Percentiles rank a stretch among this genome's conserved stretches.
These are phyloP conservation scores for Columba guinea DNA, from an alignment of 2,797 vertebrate species.

Conservation along the genomic window DNA sequence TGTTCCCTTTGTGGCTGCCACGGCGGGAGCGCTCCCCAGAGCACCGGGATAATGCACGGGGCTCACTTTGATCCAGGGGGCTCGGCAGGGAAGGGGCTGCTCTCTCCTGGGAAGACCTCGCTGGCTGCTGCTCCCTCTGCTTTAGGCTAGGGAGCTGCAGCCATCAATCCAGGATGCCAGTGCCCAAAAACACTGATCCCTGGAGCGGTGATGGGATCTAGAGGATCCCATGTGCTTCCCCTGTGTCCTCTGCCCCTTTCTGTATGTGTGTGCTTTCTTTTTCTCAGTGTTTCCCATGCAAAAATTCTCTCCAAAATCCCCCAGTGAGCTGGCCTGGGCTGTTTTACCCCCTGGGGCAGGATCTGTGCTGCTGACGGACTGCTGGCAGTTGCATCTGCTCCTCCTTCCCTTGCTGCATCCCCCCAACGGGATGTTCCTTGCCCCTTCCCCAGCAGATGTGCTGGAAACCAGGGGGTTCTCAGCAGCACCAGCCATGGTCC, in stretches of 20 bases:
- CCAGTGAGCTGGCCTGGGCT: neutral
- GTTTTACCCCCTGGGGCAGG: neutral
- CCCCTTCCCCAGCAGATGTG: neutral
- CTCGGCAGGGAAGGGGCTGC: neutral
- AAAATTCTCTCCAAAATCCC: neutral
- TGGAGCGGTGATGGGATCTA: neutral
- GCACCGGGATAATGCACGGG: neutral
- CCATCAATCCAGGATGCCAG: rapidly evolving
- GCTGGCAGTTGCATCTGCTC: neutral
- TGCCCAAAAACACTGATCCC: neutral
- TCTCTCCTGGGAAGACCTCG: neutral
- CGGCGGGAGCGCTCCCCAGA: slow-evolving; percentile 10
- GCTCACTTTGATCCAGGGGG: slow-evolving; percentile 21
- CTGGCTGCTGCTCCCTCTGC: neutral
- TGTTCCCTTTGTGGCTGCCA: slow-evolving; percentile 52
- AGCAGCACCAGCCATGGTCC: rapidly evolving
- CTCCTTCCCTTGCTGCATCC: neutral
- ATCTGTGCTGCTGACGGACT: neutral
- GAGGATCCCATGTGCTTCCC: neutral
- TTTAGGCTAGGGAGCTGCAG: neutral
- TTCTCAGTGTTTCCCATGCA: neutral
- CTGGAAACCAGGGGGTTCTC: neutral
- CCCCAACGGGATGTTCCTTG: rapidly evolving
- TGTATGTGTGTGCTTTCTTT: neutral
- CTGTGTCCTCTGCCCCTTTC: neutral